A percentile compares a stretch with the other conserved stretches of the same genome.
phyloP scores from a whole-genome alignment of 1,140 invertebrate species.

The Carposina sasakii region DNA sequence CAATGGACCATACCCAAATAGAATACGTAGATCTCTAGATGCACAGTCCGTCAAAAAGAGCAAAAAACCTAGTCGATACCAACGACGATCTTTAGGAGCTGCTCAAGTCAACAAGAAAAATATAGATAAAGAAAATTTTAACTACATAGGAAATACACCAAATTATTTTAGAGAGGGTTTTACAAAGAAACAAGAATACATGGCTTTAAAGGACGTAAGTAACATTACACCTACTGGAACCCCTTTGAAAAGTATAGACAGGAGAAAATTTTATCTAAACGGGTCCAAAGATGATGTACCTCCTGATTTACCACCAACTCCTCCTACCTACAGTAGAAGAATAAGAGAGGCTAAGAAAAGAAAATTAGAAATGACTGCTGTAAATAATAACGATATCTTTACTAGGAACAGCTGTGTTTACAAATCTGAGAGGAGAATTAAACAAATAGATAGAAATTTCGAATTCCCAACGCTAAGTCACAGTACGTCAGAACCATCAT shows the following conservation, averaged over 20 bases:
- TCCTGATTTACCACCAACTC: constrained; percentile 53
- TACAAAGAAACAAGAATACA: constrained; percentile 51
- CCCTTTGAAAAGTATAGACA: constrained; percentile 44
- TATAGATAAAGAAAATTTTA: constrained; percentile 60
- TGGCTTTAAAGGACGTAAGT: constrained; percentile 62
- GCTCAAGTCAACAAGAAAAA: constrained; percentile 47
- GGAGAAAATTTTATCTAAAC: constrained; percentile 39
- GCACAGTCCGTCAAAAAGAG: constrained; percentile 56
- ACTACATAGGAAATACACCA: constrained; percentile 59
- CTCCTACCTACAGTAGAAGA: constrained; percentile 60
- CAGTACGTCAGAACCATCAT: constrained; percentile 53
- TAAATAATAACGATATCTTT: constrained; percentile 42
- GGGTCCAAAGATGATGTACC: constrained; percentile 47
- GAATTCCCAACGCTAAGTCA: constrained; percentile 43
- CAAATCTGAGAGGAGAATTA: constrained; percentile 60
- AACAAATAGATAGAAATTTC: constrained; percentile 35
- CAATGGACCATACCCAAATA: constrained; percentile 34
- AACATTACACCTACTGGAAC: constrained; percentile 59
- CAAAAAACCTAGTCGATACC: constrained; percentile 63
- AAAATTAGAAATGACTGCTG: constrained; percentile 58
- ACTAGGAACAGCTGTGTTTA: constrained; percentile 48
- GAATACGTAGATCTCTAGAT: constrained; percentile 50
- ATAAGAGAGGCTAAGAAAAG: constrained; percentile 64
- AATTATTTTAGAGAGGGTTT: constrained; percentile 63
- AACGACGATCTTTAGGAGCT: constrained; percentile 56